Base-by-base conservation (phyloP, 2,797 vertebrate species). In the Antrozous pallidus region DNA sequence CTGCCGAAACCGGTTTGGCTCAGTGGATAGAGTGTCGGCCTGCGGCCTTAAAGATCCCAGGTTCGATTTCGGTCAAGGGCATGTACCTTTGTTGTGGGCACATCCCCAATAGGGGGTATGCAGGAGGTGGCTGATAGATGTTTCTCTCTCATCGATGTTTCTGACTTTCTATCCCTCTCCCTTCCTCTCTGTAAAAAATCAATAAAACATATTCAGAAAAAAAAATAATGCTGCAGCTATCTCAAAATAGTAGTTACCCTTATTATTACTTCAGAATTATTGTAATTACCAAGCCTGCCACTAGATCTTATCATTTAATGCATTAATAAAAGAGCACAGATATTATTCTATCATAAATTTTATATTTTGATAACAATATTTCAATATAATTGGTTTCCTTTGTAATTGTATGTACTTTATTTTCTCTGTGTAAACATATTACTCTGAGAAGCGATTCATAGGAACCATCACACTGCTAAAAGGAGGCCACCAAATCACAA, bases 341-440 rank as follows among this genome's bases (percentile, higher is more conserved):
- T 79, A 28, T 33, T 63, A 88, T 51, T 86, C 47, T 89, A 73
- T 82, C 18, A 58, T 73, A n/a, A 79, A 70, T 78, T 83, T 75
- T 61, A 54, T 69, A 69, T 83, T 92, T 93, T 88, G 6, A 54
- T 93, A 73, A 84, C 40, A 73, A 26, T 67, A 77, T 86, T 88
- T 88, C 16, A 82, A 61, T 42, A 75, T 86, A 51, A 31, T 83
- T 85, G 40, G 6, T 28, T 88, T 88, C 42, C 28, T 77, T 77
- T 83, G 18, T 26, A 91, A 61, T 47, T 40, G 13, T 67, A 51
- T 75, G 31, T 87, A 56, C 8, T 71, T 89, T 83, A 74, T 75
- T 84, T 88, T 70, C 45, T 74, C 20, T 80, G 70, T 65, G 91
- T 82, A 92, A 95, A 86, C 75, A 74, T 24, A 90, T 73, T 67